A percentile compares a stretch with the other conserved stretches of the same genome.
These are phyloP conservation scores for Caenorhabditis sulstoni DNA, from an alignment of 2,888 invertebrate genomes.

Conservation along the genomic window DNA sequence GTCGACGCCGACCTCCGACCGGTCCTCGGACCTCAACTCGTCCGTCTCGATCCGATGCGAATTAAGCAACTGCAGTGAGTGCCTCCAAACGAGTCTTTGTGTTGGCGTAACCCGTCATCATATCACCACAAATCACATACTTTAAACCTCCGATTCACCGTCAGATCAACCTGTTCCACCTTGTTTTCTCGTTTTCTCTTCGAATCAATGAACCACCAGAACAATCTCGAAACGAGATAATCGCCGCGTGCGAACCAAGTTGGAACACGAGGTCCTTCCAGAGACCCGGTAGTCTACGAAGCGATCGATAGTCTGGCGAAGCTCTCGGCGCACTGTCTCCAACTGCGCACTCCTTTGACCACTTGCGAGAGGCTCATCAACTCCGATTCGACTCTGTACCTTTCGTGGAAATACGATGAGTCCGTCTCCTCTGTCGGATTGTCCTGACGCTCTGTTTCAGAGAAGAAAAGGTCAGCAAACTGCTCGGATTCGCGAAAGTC, in stretches of 20 bases:
- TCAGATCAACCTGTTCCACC: conserved; percentile 32
- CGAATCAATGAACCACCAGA: conserved; percentile 33
- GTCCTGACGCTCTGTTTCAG: conserved; percentile 56
- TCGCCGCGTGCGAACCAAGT: no score
- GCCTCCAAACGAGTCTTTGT: conserved; percentile 42
- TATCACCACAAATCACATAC: conserved; percentile 39
- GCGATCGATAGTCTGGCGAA: conserved; percentile 68
- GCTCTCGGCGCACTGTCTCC: conserved; percentile 71
- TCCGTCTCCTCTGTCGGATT: conserved; percentile 22
- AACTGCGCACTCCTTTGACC: conserved; percentile 69
- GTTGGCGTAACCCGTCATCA: conserved; percentile 41
- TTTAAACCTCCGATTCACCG: conserved; percentile 37
- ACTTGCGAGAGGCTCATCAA: conserved; percentile 70
- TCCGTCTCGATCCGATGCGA: conserved; percentile 75
- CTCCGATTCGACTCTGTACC: conserved; percentile 73
- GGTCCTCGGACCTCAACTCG: conserved; percentile 72
- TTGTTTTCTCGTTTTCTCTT: neutral
- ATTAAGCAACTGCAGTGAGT: conserved; percentile 73
- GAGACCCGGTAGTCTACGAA: conserved; percentile 62
- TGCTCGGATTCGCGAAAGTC: conserved; percentile 90
- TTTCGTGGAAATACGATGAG: conserved; percentile 75
- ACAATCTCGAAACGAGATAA: conserved; percentile 7
- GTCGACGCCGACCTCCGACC: conserved; percentile 73
- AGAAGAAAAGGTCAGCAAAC: conserved; percentile 66
- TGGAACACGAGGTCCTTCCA: no score